Base-by-base conservation (phyloP, 1,140 invertebrate genomes). In the Orussus abietinus region DNA sequence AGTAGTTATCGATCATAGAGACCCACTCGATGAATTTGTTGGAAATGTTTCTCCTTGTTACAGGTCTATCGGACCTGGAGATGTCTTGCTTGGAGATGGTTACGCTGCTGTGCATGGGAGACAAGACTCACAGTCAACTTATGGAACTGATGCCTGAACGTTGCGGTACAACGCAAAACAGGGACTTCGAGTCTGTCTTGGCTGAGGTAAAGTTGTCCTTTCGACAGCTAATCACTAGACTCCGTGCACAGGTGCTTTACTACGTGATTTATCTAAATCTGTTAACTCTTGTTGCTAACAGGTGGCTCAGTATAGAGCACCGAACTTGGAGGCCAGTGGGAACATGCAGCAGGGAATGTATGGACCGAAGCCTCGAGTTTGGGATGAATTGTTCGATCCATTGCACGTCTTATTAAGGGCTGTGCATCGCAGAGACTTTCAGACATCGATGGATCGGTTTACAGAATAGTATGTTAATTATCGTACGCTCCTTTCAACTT, bases 141-240 rank as follows among this genome's bases (percentile, higher is more conserved):
- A 86, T 94, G 72, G 93, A 97, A 65, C 72, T 92, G 19, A 93
- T 97, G 87, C 94, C 95, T 1, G 93, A 97, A 74, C 79, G 92
- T 15, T 95, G 90, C 58, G 92, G 92, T 5, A 90, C 88, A 55
- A 85, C 87, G 14, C 89, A 92, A 61, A 90, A 86, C 31, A 83
- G 86, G 55, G 90, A 94, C 71, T 93, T 96, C 68, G 92, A 96
- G 68, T 78, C 81, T 22, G 82, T 90, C 30, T 75, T 95, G 13
- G 82, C 85, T 44, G 81, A 88, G 71, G 80, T 82, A 57, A 49
- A 55, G 51, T 29, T 29, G 9, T 29, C 18, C 34, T 17, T n/a
- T n/a, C n/a, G n/a, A n/a, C n/a, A n/a, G n/a, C n/a, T n/a, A n/a
- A n/a, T n/a, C n/a, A n/a, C n/a, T n/a, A n/a, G n/a, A n/a, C n/a